Evolutionary conservation across 2,888 invertebrate species (phyloP), one percentile per base, ranked within the genome.

Genomic region (Agriopis marginaria): DNA sequence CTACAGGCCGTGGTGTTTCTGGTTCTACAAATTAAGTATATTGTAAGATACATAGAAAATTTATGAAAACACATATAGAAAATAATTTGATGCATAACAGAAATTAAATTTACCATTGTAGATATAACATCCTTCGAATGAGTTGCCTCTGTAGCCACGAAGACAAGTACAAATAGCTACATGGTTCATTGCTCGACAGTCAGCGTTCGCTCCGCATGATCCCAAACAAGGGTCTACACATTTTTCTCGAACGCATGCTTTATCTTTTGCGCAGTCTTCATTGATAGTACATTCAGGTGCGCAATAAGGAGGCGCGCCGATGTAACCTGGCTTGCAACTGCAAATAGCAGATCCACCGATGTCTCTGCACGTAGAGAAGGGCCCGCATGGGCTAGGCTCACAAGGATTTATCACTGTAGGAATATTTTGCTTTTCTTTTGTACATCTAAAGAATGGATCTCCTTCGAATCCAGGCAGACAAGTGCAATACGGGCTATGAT

Each of bases 231-330:
- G 97, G 86, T 96, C 95, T 32, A 92, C 92, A 86, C 98, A 98
- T 89, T 97, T 97, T 78, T 96, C 96, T 82, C 96, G 95, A 12
- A 96, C 94, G 84, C 97, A 97, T 53, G 97, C 96, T 84, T 95
- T 95, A 79, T 96, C 95, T 75, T 95, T 95, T 10, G 96, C 87
- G 88, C 98, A 97, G 86, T 97, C 97, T 75, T 97, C 96, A 84
- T 97, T 96, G 44, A 96, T 95, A 8, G 95, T 94, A 86, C 97
- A 97, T 86, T 97, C 97, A 7, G 97, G 97, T 77, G 96, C 93
- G 87, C 97, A 97, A 62, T 95, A 93, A 44, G 96, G 96, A 55
- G 97, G 97, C 78, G 95, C 90, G 53, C 97, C 97, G 70, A 95
- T 89, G 77, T 96, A 97, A 49, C 95, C 95, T 11, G 95, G 87